Conservation (phyloP, 2,113 vertebrate species). For the Girardinichthys multiradiatus region DNA sequence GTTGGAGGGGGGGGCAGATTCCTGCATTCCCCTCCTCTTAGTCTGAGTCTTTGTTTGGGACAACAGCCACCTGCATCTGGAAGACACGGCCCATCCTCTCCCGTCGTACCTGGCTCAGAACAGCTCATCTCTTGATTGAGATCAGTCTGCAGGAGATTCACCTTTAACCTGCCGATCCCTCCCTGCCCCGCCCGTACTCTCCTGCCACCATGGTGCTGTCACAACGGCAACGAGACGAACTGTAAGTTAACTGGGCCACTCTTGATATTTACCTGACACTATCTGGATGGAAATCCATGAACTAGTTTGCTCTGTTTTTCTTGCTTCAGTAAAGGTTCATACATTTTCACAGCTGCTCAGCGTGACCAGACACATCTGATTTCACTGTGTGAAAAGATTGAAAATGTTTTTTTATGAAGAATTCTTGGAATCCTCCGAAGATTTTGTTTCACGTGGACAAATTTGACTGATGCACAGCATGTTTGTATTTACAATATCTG, state of each 20-base stretch:
- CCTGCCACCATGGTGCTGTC: conserved; percentile 95
- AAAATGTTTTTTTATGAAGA: too few species aligned
- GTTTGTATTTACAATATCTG: too few species aligned
- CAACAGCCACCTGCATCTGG: conserved; percentile 42
- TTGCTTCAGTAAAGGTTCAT: background rate
- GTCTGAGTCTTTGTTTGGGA: conserved; percentile 67
- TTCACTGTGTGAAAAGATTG: too few species aligned
- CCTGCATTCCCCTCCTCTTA: conserved; percentile 73
- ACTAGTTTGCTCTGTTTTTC: background rate
- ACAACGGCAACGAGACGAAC: conserved; percentile 99
- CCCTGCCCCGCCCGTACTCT: conserved; percentile 74
- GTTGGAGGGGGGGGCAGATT: conserved; percentile 67
- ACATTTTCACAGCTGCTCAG: background rate
- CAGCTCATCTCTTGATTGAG: conserved; percentile 80
- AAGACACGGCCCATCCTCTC: conserved; percentile 37
- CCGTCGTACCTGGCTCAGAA: conserved; percentile 63
- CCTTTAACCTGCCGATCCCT: conserved; percentile 43
- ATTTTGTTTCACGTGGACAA: too few species aligned
- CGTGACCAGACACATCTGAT: background rate
- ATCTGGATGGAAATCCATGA: too few species aligned
- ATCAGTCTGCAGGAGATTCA: conserved; percentile 78
- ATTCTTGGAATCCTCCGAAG: too few species aligned
- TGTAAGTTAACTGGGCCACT: conserved; percentile 85
- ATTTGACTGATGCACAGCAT: too few species aligned
- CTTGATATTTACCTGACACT: background rate